Base-by-base conservation (phyloP, 2,113 vertebrate genomes). In the Danionella cerebrum region DNA sequence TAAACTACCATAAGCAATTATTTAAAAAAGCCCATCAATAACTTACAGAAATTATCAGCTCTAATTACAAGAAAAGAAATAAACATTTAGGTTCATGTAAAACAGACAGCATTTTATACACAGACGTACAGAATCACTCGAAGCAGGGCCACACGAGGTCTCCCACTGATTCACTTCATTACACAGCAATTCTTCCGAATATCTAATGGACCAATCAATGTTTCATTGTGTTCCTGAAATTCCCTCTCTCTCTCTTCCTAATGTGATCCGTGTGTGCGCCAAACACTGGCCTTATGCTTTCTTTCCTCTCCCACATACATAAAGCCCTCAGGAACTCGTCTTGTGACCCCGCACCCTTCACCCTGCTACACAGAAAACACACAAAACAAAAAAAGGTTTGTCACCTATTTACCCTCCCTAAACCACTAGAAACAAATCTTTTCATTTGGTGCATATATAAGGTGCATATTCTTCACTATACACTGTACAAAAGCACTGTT, bases 61-160 rank as follows among this genome's bases (percentile, higher is more conserved):
- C 58, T 74, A 67, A 47, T 52, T 69, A 70, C 47, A 67, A 69
- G 14, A 67, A 76, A 58, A 81, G 79, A 85, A 81, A 80, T 74
- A 75, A 55, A 58, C 76, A 75, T 81, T 79, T 83, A 75, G 78
- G 80, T 75, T 79, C 25, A 69, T 69, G 71, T 73, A 59, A 84
- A 85, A 85, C 82, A 89, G 83, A 83, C 79, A 82, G 78, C 75
- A 59, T 87, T 87, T 85, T 83, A 80, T 83, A 79, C 75, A 84
- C 76, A 84, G 36, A 78, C 64, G 51, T 24, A 75, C 72, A 73
- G n/a, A n/a, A n/a, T n/a, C n/a, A n/a, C n/a, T n/a, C n/a, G n/a
- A n/a, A n/a, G n/a, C n/a, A n/a, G n/a, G n/a, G n/a, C n/a, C n/a
- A n/a, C n/a, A n/a, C n/a, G n/a, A 78, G 48, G 11, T 42, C 53